Percentiles rank a stretch among this genome's conserved stretches.
Conservation (phyloP, 2,888 invertebrate species). For the Drosophila fulvimacula region DNA sequence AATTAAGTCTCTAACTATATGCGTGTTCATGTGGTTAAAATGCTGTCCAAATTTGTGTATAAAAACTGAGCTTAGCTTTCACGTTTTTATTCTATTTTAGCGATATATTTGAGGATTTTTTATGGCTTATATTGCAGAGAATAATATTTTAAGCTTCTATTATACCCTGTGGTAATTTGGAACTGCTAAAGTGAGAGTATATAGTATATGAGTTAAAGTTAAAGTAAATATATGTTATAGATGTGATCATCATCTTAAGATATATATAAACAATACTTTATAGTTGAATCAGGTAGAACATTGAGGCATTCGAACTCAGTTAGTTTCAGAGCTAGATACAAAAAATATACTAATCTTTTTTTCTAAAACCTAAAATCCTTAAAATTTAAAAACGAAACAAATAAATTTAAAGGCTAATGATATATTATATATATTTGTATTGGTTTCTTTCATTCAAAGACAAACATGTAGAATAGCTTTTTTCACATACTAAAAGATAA, state of each 20-base stretch:
- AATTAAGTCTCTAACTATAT: slow-evolving; percentile 5
- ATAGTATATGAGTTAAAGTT: too few species aligned
- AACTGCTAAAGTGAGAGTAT: neutral
- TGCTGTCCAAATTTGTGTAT: slow-evolving; percentile 34
- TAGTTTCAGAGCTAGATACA: neutral
- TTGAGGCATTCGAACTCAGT: too few species aligned
- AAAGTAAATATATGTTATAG: neutral
- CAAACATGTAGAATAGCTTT: too few species aligned
- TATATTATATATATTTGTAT: too few species aligned
- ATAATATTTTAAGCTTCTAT: slow-evolving; percentile 35
- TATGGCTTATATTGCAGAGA: slow-evolving; percentile 13
- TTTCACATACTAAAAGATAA: neutral
- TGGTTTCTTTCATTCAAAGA: too few species aligned
- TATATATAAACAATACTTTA: neutral
- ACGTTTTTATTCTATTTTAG: slow-evolving; percentile 34
- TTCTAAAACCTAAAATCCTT: too few species aligned
- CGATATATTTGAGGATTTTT: slow-evolving; percentile 49
- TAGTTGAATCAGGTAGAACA: neutral
- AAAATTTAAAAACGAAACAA: too few species aligned
- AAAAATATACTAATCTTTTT: too few species aligned
- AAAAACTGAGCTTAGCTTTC: slow-evolving; percentile 56
- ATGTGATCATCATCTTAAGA: too few species aligned
- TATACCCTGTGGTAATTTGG: neutral
- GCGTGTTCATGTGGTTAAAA: slow-evolving; percentile 10
- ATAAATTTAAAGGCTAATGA: too few species aligned